Base-by-base conservation (phyloP, 2,113 vertebrate genomes). In the Pelecanoides urinatrix region DNA sequence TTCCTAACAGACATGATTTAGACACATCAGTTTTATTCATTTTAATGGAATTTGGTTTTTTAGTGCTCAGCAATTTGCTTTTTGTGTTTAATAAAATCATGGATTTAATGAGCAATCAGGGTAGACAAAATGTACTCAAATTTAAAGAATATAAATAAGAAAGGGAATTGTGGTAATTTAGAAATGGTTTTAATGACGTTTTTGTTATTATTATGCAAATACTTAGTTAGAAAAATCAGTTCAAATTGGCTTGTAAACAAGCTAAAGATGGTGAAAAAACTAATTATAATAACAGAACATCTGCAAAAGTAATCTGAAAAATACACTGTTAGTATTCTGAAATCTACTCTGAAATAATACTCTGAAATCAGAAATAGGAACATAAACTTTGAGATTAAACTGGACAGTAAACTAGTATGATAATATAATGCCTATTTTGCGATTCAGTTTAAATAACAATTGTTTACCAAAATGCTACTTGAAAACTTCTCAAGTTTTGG, bases 151-250 rank as follows among this genome's bases (percentile, higher is more conserved):
- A 88, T 65, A 86, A 97, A 96, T 73, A 83, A 83, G 11, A 66
- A 6, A 56, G 23, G 22, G 63, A 86, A 90, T 23, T 77, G 49
- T 49, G 53, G 55, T 36, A 66, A 88, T 94, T 88, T 86, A 86
- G 55, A 88, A 90, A 84, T 63, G 1, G 15, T 73, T 93, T 96
- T 86, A 90, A 93, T 94, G 88, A 88, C n/a, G 11, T 21, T 88
- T 96, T 92, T 76, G 42, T 80, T 83, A 71, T 79, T 87, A 78
- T 88, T 90, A 93, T 93, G 76, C 72, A 92, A 89, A 96, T 94
- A n/a, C n/a, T n/a, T n/a, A 87, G 89, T 80, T 92, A 73, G 67
- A 88, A 88, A 94, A 80, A 88, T 50, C 6, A 59, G 83, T 84
- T 82, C n/a, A 84, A 34, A 80, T 73, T 90, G 10, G 4, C 61